phyloP scores from a whole-genome alignment of 2,888 invertebrate species.

The Clistopyga incitator region DNA sequence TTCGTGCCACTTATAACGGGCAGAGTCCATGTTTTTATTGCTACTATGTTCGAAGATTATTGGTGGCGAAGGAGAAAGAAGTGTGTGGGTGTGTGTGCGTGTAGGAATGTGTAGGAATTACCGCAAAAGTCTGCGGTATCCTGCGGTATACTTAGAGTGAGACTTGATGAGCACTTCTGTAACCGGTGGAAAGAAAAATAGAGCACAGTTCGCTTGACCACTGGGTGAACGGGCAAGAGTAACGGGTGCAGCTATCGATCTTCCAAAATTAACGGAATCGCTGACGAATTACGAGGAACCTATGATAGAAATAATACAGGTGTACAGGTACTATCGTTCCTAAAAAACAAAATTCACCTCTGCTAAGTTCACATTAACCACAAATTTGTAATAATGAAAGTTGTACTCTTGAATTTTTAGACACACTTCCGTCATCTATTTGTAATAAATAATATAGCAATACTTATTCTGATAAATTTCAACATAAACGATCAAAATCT shows the following conservation, averaged over 20 bases:
- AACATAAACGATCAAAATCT: no score
- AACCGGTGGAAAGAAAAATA: background rate
- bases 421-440: no score
- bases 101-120: background rate
- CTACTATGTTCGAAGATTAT: background rate
- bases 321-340: background rate
- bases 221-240: background rate
- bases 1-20: background rate
- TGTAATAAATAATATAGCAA: no score
- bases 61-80: background rate
- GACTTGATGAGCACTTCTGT: background rate
- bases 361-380: conserved; percentile 6
- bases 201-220: background rate
- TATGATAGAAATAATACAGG: background rate
- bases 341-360: conserved; percentile 1
- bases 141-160: background rate
- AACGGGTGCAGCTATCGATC: background rate
- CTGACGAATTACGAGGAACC: background rate
- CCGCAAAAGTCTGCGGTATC: background rate
- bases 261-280: background rate
- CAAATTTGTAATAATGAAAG: background rate
- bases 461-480: no score
- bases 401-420: no score
- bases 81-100: no score
- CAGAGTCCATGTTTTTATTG: background rate